Conservation (phyloP, 1,140 invertebrate genomes). For the Tribolium madens region DNA sequence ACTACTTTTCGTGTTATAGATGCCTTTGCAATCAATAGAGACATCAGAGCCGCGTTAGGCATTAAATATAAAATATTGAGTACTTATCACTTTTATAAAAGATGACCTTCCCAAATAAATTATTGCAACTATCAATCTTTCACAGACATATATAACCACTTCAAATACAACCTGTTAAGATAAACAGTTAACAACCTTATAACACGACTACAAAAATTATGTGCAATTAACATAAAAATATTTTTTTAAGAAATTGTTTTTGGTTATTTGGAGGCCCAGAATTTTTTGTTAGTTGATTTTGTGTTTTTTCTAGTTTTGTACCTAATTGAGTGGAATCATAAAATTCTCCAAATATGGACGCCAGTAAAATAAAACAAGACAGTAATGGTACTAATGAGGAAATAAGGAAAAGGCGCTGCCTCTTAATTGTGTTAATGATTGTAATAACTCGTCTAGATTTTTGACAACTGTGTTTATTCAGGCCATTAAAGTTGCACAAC, state of each 20-base stretch:
- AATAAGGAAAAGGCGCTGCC: not conserved
- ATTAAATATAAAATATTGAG: not conserved
- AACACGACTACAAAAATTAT: not conserved
- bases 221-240: constrained; percentile 17
- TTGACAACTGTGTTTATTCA: not conserved
- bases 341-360: not conserved
- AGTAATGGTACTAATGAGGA: no score
- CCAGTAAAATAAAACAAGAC: not conserved
- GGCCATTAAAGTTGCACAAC: not conserved
- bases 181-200: not conserved
- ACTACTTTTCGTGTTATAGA: constrained; percentile 7
- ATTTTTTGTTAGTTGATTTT: no score
- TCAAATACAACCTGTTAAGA: constrained; percentile 4
- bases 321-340: not conserved
- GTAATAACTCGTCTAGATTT: not conserved
- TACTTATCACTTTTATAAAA: not conserved
- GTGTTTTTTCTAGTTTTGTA: not conserved
- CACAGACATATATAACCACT: not conserved
- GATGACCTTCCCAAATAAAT: not conserved
- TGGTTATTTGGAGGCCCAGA: no score
- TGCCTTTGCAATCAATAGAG: constrained; percentile 16
- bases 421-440: not conserved
- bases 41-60: not conserved
- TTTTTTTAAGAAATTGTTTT: no score
- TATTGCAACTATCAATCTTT: not conserved